Evolutionary conservation across 2,888 invertebrate genomes (phyloP).

Genomic region (Corbicula japonica): DNA sequence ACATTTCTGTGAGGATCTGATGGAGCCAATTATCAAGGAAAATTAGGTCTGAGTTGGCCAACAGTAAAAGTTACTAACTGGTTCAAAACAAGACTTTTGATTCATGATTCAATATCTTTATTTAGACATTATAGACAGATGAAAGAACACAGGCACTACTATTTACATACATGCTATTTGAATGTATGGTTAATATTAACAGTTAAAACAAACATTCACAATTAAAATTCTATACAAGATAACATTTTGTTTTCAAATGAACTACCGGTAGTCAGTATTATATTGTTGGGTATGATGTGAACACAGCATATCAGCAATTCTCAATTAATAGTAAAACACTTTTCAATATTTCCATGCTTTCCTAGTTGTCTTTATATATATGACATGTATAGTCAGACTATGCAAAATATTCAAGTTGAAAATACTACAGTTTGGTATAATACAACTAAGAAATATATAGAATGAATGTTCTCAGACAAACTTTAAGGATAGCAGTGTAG

Average conservation of each 20-base stretch:
- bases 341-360: neutral
- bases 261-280: neutral
- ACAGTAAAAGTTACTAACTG: no score
- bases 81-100: neutral
- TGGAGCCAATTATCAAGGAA: no score
- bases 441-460: neutral
- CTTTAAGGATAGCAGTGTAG: neutral
- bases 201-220: neutral
- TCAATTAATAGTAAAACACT: neutral
- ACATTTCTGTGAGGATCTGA: neutral
- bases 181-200: neutral
- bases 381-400: neutral
- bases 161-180: neutral
- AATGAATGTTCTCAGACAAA: neutral
- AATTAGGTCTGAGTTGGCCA: no score
- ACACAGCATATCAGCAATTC: neutral
- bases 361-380: neutral
- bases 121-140: neutral
- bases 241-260: neutral
- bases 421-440: neutral
- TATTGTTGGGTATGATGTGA: neutral
- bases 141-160: constrained; percentile 7
- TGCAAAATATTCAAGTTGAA: neutral
- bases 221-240: neutral
- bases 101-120: constrained; percentile 10